phyloP scores from a whole-genome alignment of 2,888 invertebrate genomes.

The Nysson spinosus region DNA sequence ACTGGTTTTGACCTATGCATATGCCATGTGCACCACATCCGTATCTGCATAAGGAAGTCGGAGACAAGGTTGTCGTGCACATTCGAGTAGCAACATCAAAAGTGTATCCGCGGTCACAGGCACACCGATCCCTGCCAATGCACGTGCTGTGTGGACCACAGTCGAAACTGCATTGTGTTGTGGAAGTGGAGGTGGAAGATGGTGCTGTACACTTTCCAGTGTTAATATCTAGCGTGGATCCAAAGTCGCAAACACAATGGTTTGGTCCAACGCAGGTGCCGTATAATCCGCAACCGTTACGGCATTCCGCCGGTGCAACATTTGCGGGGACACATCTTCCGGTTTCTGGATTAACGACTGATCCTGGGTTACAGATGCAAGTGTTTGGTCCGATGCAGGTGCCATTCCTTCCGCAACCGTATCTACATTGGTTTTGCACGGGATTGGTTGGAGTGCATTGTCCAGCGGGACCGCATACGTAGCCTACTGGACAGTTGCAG shows the following conservation, averaged over 20 bases:
- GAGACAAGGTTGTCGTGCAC: slow-evolving; percentile 53
- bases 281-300: too few relatives aligned
- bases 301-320: too few relatives aligned
- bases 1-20: slow-evolving; percentile 78
- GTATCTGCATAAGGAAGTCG: not conserved
- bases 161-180: slow-evolving; percentile 60
- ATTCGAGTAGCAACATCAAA: slow-evolving; percentile 58
- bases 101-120: slow-evolving; percentile 78
- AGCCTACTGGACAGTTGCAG: slow-evolving; percentile 7
- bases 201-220: too few relatives aligned
- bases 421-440: slow-evolving; percentile 49
- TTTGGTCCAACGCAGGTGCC: too few relatives aligned
- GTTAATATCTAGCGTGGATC: too few relatives aligned
- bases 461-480: slow-evolving; percentile 10
- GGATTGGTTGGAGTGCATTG: slow-evolving; percentile 14
- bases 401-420: slow-evolving; percentile 76
- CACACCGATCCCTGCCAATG: slow-evolving; percentile 79
- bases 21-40: slow-evolving; percentile 15
- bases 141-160: slow-evolving; percentile 77
- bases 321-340: slow-evolving; percentile 60
- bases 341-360: too few relatives aligned
- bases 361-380: too few relatives aligned
- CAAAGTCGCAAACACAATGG: too few relatives aligned
- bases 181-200: not conserved
- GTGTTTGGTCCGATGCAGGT: slow-evolving; percentile 78